These are phyloP conservation scores for Archaeoteleia sp. DNA, from an alignment of 2,888 invertebrate genomes.

Conservation along the genomic window DNA sequence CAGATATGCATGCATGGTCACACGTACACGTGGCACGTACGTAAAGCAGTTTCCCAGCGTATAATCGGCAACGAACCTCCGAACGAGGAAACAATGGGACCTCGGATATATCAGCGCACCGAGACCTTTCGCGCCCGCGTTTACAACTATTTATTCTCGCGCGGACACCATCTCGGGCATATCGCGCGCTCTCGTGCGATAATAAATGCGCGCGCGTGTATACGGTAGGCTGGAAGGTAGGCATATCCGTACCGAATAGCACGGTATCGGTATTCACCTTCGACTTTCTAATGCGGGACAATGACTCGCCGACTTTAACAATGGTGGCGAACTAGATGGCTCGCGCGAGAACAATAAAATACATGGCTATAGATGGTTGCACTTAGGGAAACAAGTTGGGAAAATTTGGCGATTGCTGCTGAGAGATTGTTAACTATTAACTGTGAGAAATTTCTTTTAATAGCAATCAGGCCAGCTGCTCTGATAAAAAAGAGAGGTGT, in stretches of 20 bases:
- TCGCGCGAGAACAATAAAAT: conserved; percentile 4
- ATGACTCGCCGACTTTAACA: conserved; percentile 58
- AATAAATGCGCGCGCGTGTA: conserved; percentile 62
- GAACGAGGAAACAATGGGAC: conserved; percentile 64
- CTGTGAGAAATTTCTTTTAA: too few relatives aligned
- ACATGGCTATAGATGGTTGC: too few relatives aligned
- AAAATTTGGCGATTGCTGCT: too few relatives aligned
- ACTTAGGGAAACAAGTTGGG: too few relatives aligned
- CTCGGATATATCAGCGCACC: conserved; percentile 55
- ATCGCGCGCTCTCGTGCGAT: conserved; percentile 28
- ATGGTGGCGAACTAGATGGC: conserved; percentile 23
- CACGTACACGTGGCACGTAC: not conserved
- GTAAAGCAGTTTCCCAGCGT: conserved; percentile 51
- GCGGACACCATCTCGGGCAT: conserved; percentile 31
- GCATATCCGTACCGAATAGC: conserved; percentile 44
- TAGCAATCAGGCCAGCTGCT: too few relatives aligned
- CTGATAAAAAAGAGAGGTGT: too few relatives aligned
- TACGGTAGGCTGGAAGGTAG: conserved; percentile 45
- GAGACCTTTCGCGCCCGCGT: conserved; percentile 67
- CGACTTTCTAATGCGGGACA: conserved; percentile 65
- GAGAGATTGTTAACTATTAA: too few relatives aligned
- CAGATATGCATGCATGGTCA: not conserved
- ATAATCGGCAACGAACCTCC: conserved; percentile 52
- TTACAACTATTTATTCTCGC: conserved; percentile 65
- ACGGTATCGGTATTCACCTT: conserved; percentile 56